Evolutionary conservation across 2,797 vertebrate genomes (phyloP).

Genomic region (Hemitrygon akajei): DNA sequence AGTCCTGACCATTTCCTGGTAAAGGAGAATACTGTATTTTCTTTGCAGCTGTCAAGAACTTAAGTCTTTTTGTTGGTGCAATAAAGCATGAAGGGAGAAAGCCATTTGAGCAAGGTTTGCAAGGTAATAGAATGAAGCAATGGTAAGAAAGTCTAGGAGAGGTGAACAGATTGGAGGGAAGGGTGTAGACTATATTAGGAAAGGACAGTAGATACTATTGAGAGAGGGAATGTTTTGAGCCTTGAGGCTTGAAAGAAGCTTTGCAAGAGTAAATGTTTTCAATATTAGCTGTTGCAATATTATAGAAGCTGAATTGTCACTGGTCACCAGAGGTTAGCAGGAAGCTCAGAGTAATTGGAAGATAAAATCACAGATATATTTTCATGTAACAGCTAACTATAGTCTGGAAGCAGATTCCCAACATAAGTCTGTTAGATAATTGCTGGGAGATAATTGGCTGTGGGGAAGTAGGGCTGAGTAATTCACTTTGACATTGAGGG

Average conservation of each 20-base stretch:
- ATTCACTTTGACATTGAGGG: neutral
- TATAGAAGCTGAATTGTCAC: neutral
- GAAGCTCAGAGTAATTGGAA: neutral
- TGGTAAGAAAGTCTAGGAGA: neutral
- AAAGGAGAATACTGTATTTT: conserved; percentile 8
- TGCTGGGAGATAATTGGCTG: no score
- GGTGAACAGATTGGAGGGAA: neutral
- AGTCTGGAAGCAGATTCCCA: neutral
- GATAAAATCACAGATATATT: neutral
- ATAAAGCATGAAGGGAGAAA: neutral
- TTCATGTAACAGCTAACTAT: neutral
- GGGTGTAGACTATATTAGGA: neutral
- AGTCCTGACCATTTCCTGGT: neutral
- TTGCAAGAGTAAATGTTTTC: neutral
- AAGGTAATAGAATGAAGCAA: neutral
- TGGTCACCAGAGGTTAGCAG: neutral
- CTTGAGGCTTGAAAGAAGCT: neutral
- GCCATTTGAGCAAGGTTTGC: neutral
- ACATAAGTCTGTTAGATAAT: no score
- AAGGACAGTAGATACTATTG: neutral
- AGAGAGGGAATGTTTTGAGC: neutral
- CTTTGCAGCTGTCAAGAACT: neutral
- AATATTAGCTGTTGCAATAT: neutral
- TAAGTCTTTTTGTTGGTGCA: neutral
- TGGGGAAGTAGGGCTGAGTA: no score